Base-by-base conservation (phyloP, 2,888 invertebrate genomes). In the Stenichneumon culpator region DNA sequence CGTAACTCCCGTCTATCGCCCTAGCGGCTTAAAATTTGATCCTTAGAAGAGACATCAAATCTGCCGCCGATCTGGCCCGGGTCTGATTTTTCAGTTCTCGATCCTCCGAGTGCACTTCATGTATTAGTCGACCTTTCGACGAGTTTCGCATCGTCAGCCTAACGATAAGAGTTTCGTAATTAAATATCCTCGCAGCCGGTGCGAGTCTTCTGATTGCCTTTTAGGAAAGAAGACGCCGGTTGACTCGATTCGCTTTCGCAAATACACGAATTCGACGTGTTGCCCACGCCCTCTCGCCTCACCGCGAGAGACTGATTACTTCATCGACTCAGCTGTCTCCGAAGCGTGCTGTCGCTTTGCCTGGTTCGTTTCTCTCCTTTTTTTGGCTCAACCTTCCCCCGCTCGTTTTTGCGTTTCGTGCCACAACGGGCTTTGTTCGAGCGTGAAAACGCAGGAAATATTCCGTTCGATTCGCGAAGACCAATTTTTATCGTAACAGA, bases 261-360 rank as follows among this genome's bases (percentile, higher is more conserved):
- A 74, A 74, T 63, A 63, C 39, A 67, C 79, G 44, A 80, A 80
- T 60, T 69, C 69, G 14, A 60, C 60, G 16, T 57, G 39, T 72
- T 39, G 73, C 44, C 57, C 57, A 73, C 73, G 73, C 70, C 70
- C 70, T 47, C 39, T 9, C 22, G 14, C 19, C 52, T 54, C 28
- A 32, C 19, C 28, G 19, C 70, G 4, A 32, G n/a, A 19, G n/a
- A 19, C 47, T 32, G 60, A 63, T 79, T 79, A 60, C 69, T 69
- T 69, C 69, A 70, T 79, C 60, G 28, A 36, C 32, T 60, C 57
- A 22, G 25, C 14, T 65, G 50, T 54, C n/a, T 52, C 25, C 50
- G 11, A 32, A 54, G 19, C 22, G 22, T 36, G 44, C n/a, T 7
- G 14, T 52, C n/a, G 52, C n/a, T 70, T 44, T 22, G n/a, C n/a